Percentiles rank a stretch among this genome's conserved stretches.
Conservation (phyloP, 1,140 invertebrate genomes). For the Drosophila azteca region DNA sequence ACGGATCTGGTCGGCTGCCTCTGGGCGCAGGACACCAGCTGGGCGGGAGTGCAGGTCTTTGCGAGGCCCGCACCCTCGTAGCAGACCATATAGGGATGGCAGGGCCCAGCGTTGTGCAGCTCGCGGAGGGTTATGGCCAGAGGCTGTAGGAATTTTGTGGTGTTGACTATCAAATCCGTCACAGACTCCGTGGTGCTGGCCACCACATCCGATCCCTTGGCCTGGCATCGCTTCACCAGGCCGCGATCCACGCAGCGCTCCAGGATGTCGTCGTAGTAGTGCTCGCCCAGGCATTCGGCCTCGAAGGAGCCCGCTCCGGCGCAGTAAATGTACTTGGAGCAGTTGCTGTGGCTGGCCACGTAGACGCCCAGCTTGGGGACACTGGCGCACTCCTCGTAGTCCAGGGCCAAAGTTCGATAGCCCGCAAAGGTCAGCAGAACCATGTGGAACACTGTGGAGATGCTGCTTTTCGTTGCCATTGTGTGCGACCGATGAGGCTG, state of each 20-base stretch:
- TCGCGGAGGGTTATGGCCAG: slow-evolving; percentile 27
- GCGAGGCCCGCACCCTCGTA: slow-evolving; percentile 53
- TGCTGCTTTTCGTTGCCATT: slow-evolving; percentile 17
- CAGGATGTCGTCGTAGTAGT: slow-evolving; percentile 36
- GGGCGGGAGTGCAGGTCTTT: slow-evolving; percentile 43
- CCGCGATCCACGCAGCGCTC: slow-evolving; percentile 38
- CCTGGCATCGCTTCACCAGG: slow-evolving; percentile 24
- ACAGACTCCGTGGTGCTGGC: not conserved
- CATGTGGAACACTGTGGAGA: slow-evolving; percentile 1
- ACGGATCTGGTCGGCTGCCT: slow-evolving; percentile 10
- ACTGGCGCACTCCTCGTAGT: slow-evolving; percentile 32
- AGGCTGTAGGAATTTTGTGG: slow-evolving; percentile 7
- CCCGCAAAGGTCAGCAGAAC: slow-evolving; percentile 14
- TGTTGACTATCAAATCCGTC: not conserved
- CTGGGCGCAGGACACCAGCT: slow-evolving; percentile 41
- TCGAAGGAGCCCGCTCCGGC: slow-evolving; percentile 48
- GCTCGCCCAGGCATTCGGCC: slow-evolving; percentile 28
- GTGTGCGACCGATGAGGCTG: slow-evolving; percentile 2
- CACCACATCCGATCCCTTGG: not conserved
- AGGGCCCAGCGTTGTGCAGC: slow-evolving; percentile 34
- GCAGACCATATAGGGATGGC: slow-evolving; percentile 48
- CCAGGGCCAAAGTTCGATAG: not conserved
- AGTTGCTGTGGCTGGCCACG: slow-evolving; percentile 40
- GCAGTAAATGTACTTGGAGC: slow-evolving; percentile 52
- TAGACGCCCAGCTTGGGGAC: slow-evolving; percentile 29